Base-by-base conservation (phyloP, 1,140 invertebrate species). In the Aphaenogaster ashmeadi region DNA sequence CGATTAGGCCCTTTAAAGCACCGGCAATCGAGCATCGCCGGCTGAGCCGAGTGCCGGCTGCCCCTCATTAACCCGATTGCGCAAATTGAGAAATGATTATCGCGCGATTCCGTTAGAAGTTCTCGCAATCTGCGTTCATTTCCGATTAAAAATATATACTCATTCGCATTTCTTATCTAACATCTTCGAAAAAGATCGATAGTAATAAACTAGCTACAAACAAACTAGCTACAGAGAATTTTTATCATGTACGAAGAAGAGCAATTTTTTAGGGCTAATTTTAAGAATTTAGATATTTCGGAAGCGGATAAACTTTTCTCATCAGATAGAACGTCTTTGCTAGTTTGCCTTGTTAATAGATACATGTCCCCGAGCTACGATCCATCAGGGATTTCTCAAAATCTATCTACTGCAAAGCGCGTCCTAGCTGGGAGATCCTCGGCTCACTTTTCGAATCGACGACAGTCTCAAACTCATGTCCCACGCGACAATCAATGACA, bases 1-100 rank as follows among this genome's bases (percentile, higher is more conserved):
- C 93, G 94, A 94, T 94, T 94, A 94, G 92, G 91, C 91, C 90
- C 91, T 94, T 94, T 87, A 93, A 93, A 93, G 89, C 89, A 92
- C 90, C 88, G 87, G 93, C 91, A 92, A 93, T 94, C 90, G 91
- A 89, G 90, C 88, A 89, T 90, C 89, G 92, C 88, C 75, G 90
- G 77, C 86, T 41, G 72, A 81, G 52, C 67, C 88, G 74, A 85
- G 83, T 87, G 74, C 66, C 89, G 89, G 88, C 80, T 79, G 75
- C 87, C 88, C 89, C 91, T 93, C 91, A 94, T 94, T 93, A 92
- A 88, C 87, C 91, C 90, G 91, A 94, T 94, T 92, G 92, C 90
- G 91, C 88, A 89, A 93, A 93, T 93, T 90, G 87, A 80, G 89
- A 87, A 92, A 93, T 77, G 77, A 88, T 94, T 93, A 92, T 93